These are phyloP conservation scores for Leucoraja erinaceus DNA, from an alignment of 2,113 vertebrate genomes.

Conservation along the genomic window DNA sequence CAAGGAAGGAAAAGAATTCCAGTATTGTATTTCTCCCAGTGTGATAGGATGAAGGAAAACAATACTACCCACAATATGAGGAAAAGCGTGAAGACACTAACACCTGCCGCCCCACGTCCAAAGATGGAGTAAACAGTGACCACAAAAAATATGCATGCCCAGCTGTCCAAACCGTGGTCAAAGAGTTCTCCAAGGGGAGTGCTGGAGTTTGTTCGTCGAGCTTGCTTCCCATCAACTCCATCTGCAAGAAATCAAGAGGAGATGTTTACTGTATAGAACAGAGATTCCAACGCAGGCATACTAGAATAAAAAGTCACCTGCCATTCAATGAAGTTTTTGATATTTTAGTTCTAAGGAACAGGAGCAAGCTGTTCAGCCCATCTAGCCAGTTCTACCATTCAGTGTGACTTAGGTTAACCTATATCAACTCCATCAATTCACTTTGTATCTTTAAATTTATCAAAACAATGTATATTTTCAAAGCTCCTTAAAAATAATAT, in stretches of 20 bases:
- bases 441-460: not conserved
- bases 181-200: slow-evolving; percentile 93
- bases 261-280: not conserved
- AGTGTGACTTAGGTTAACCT: not conserved
- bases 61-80: slow-evolving; percentile 92
- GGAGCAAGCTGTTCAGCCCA: not conserved
- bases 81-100: slow-evolving; percentile 78
- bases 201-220: slow-evolving; percentile 89
- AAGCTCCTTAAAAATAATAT: not conserved
- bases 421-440: not conserved
- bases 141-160: slow-evolving; percentile 95
- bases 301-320: no score
- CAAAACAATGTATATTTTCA: not conserved
- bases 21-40: slow-evolving; percentile 99
- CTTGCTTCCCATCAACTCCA: slow-evolving; percentile 93
- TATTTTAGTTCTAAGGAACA: not conserved
- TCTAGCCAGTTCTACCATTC: not conserved
- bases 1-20: slow-evolving; percentile 94
- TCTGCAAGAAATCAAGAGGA: slow-evolving; percentile 56
- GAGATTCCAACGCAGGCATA: no score
- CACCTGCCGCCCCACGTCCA: slow-evolving; percentile 76
- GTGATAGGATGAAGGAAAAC: slow-evolving; percentile 95
- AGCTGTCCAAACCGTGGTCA: slow-evolving; percentile 95
- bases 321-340: not conserved
- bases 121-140: slow-evolving; percentile 95